phyloP scores from a whole-genome alignment of 1,140 invertebrate species.

The Tetragnatha versicolor region DNA sequence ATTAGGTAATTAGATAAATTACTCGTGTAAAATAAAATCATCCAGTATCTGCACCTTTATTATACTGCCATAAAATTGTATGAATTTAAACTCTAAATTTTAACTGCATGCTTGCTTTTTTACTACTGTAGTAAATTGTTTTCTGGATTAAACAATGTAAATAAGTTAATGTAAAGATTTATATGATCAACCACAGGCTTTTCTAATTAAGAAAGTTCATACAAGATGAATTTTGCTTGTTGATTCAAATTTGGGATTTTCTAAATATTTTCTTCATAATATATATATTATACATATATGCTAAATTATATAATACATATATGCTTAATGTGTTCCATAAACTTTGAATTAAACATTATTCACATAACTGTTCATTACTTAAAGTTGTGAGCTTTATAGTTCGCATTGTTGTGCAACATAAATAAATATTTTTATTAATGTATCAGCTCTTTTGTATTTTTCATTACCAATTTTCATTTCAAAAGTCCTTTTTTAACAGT shows the following conservation, averaged over 20 bases:
- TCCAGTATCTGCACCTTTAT: conserved; percentile 32
- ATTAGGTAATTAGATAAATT: conserved; percentile 38
- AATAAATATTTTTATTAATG: conserved; percentile 55
- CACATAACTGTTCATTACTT: conserved; percentile 48
- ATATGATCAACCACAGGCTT: conserved; percentile 38
- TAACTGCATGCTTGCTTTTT: conserved; percentile 41
- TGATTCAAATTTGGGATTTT: conserved; percentile 43
- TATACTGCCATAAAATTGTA: conserved; percentile 52
- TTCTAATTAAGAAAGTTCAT: conserved; percentile 40
- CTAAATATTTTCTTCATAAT: conserved; percentile 52
- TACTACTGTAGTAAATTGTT: conserved; percentile 37
- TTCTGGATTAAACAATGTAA: conserved; percentile 25
- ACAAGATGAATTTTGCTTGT: conserved; percentile 29
- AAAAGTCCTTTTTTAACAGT: too few species aligned
- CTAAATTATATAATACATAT: too few species aligned
- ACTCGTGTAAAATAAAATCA: conserved; percentile 17
- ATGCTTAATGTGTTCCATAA: conserved; percentile 46
- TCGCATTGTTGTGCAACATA: conserved; percentile 52
- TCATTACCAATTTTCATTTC: neutral
- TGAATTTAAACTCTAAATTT: conserved; percentile 44
- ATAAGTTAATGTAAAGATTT: conserved; percentile 35
- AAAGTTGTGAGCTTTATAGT: conserved; percentile 55
- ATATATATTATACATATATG: too few species aligned
- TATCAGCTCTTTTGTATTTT: neutral
- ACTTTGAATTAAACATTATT: conserved; percentile 50